These are phyloP conservation scores for Yponomeuta plumbellus DNA, from an alignment of 2,888 invertebrate genomes.

Conservation along the genomic window DNA sequence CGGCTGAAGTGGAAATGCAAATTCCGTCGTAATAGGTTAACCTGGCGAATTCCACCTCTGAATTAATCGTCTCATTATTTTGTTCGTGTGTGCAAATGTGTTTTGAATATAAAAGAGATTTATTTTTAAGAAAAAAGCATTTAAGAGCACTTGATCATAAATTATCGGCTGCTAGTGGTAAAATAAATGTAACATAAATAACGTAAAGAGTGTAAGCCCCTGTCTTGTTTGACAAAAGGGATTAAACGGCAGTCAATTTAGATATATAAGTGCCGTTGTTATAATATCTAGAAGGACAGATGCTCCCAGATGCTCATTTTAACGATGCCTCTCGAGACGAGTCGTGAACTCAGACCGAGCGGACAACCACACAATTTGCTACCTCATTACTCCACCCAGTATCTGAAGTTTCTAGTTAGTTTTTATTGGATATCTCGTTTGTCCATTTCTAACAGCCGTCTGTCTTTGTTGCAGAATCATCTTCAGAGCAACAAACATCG, in stretches of 20 bases:
- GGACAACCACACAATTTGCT: slow-evolving; percentile 33
- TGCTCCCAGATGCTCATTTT: slow-evolving; percentile 48
- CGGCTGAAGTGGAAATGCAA: slow-evolving; percentile 28
- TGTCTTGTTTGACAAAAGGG: too few relatives aligned
- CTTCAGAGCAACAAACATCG: slow-evolving; percentile 65
- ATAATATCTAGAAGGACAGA: slow-evolving; percentile 25
- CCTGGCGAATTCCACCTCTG: neutral
- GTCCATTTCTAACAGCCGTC: neutral
- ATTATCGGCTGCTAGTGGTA: neutral
- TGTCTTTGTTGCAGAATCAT: slow-evolving; percentile 58
- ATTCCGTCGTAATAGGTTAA: neutral
- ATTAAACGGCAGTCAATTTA: neutral
- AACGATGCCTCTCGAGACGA: slow-evolving; percentile 50
- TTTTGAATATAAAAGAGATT: neutral
- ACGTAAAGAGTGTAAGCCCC: too few relatives aligned
- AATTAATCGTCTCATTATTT: neutral
- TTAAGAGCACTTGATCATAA: neutral
- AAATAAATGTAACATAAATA: too few relatives aligned
- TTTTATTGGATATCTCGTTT: neutral
- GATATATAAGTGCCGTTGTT: neutral
- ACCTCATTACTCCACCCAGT: slow-evolving; percentile 42
- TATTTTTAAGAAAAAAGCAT: neutral
- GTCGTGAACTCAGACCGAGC: slow-evolving; percentile 39
- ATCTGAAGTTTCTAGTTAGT: slow-evolving; percentile 24
- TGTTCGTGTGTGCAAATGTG: neutral